Evolutionary conservation across 2,113 vertebrate species (phyloP), one percentile per base, ranked within the genome.

Genomic region (Epinephelus moara): DNA sequence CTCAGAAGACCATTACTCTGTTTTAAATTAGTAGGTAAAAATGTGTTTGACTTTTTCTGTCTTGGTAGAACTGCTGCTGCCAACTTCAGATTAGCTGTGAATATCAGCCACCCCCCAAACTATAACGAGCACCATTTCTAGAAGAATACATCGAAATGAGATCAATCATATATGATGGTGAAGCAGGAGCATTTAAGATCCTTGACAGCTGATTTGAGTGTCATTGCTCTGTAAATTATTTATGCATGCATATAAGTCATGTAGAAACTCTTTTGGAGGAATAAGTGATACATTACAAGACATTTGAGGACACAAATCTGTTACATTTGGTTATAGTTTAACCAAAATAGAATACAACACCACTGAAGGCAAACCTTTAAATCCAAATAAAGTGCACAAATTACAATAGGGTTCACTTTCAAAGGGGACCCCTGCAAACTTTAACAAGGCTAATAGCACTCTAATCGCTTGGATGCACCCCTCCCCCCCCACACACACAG

Each of bases 201-300:
- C 23, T 57, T 56, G 59, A 80, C 74, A 68, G 64, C 45, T 60
- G 18, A 78, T 74, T 73, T 72, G 30, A 66, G 49, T 33, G 15
- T 74, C 75, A 76, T 87, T 70, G 56, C 53, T 71, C 33, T 66
- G 52, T 88, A 55, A 89, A 84, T 85, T 18, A 85, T 81, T 81
- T 33, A 70, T 77, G 45, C 13, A 33, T 62, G 27, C 59, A 30
- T 33, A 50, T 37, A 74, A 57, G 62, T 82, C 12, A 37, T 37
- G 64, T 10, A 60, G 30, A 57, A 60, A 60, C 50, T 57, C 45
- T 60, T 37, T 74, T 69, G 11, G 40, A 86, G 19, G 68, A 72
- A 83, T 52, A 56, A 70, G 60, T 88, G 40, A 88, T 62, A 13
- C 37, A 76, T 70, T 68, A 49, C 64, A 73, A 50, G 30, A 17